Evolutionary conservation across 2,888 invertebrate genomes (phyloP), one percentile per base, ranked within the genome.

Genomic region (Cantharis lateralis): DNA sequence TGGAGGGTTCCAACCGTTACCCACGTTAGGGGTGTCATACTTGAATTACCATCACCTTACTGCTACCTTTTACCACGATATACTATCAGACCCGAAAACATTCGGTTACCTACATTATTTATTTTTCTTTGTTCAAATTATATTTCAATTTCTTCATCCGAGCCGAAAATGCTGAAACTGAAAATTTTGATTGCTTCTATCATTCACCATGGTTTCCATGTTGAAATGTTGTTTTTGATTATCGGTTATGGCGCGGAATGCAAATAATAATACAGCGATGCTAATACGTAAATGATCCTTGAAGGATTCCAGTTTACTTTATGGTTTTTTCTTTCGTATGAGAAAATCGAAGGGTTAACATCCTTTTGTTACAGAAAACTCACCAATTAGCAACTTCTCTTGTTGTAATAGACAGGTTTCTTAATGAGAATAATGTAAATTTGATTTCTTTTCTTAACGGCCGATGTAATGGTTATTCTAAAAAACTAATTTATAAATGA

Each of bases 11-110:
- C 64, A 66, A 66, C 64, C 64, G 64, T 66, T 66, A 66, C 64
- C 64, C 20, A n/a, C 18, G 28, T n/a, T 15, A 76, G 69, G 75
- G 76, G 76, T 76, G 76, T 76, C 66, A 76, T 76, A 76, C 70
- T 68, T 76, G 72, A 66, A 61, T 76, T 72, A 32, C 28, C 70
- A 62, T 70, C 62, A 63, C 16, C 63, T 48, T 48, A 48, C 48
- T 48, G 48, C 48, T 32, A 10, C 62, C 15, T 32, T 48, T 66
- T 66, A 66, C 64, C 24, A 66, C 24, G 18, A 20, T 66, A 10
- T 74, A 74, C 48, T 74, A 63, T 10, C 32, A 13, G 62, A 70
- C 63, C 69, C 62, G 28, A 69, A 74, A 70, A 74, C 61, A 62
- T 74, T 7, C 24, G 2, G 48, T n/a, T 48, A n/a, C 48, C 48